Conservation (phyloP, 2,113 vertebrate genomes). For the Melanostigma gelatinosum region DNA sequence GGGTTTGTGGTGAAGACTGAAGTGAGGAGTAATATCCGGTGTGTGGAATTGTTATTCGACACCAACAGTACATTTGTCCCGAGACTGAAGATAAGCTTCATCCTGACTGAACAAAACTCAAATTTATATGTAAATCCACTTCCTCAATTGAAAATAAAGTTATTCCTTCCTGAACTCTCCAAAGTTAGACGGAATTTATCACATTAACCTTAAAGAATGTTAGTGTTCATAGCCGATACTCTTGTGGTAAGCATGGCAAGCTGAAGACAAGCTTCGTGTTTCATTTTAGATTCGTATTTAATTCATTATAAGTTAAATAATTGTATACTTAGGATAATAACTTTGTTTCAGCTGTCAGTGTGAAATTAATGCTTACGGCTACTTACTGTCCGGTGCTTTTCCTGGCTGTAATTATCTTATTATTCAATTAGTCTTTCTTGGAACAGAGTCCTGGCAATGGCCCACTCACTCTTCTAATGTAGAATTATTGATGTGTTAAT, state of each 20-base stretch:
- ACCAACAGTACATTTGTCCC: conserved; percentile 9
- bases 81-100: conserved; percentile 5
- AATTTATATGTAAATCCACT: conserved; percentile 42
- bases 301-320: background rate
- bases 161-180: background rate
- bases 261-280: background rate
- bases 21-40: conserved; percentile 12
- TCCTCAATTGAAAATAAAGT: background rate
- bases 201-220: background rate
- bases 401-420: conserved; percentile 33
- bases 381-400: background rate
- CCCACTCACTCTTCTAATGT: conserved; percentile 22
- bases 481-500: conserved; percentile 18
- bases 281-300: background rate
- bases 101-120: conserved; percentile 14
- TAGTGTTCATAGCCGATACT: background rate
- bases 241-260: background rate
- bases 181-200: background rate
- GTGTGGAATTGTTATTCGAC: conserved; percentile 10
- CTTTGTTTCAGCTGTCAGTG: conserved; percentile 27
- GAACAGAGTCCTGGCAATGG: conserved; percentile 19
- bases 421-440: conserved; percentile 52
- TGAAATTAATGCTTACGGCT: background rate
- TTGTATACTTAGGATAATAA: background rate
- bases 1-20: background rate